These are phyloP conservation scores for Semaprochilodus insignis DNA, from an alignment of 2,797 vertebrate genomes.

Conservation along the genomic window DNA sequence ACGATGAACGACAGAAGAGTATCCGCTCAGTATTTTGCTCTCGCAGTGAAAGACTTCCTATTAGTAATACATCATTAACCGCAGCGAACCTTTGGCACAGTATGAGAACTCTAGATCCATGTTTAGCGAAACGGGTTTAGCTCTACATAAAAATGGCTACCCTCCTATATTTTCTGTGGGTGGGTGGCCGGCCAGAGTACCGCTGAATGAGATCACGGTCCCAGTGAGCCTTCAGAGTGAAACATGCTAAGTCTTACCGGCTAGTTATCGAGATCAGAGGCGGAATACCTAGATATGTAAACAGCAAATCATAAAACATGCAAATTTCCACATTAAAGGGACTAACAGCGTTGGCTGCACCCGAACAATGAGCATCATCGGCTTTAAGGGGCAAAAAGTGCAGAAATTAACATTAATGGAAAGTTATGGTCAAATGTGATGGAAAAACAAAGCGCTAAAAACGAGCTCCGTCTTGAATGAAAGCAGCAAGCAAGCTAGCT, in stretches of 20 bases:
- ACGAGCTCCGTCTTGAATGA: not conserved
- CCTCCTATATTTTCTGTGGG: slow-evolving; percentile 33
- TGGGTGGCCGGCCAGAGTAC: slow-evolving; percentile 32
- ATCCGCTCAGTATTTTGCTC: not conserved
- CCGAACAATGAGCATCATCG: not conserved
- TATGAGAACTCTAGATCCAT: not conserved
- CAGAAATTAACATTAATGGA: not conserved
- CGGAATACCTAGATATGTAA: no score
- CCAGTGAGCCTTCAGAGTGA: not conserved
- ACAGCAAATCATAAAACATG: not conserved
- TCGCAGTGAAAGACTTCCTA: not conserved
- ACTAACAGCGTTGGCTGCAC: not conserved
- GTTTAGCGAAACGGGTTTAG: slow-evolving; percentile 21
- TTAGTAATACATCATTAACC: not conserved
- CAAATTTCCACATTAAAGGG: not conserved
- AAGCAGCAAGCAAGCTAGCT: not conserved
- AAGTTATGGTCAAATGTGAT: no score
- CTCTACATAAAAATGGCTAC: slow-evolving; percentile 51
- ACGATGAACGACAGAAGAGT: not conserved
- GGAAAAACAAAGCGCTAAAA: not conserved
- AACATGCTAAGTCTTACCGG: not conserved
- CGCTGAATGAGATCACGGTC: slow-evolving; percentile 22
- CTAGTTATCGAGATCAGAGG: not conserved
- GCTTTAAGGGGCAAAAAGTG: no score
- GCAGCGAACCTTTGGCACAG: not conserved